Conservation (phyloP, 1,140 invertebrate genomes). For the Ostrea edulis region DNA sequence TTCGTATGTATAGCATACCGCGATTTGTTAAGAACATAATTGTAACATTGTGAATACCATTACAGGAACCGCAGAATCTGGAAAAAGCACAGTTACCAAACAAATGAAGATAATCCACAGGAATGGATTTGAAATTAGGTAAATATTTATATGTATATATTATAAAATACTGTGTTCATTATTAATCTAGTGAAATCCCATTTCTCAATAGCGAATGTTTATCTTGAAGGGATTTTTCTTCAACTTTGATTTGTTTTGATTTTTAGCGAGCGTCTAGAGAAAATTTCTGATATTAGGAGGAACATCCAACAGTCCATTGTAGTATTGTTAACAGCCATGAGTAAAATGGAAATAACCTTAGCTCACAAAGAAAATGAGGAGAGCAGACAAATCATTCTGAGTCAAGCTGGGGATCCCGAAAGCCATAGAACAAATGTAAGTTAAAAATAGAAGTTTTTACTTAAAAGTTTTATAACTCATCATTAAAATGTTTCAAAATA, state of each 20-base stretch:
- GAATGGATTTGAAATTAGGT: slow-evolving; percentile 82
- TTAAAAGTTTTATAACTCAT: background rate
- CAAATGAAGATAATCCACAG: slow-evolving; percentile 79
- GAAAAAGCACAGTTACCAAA: slow-evolving; percentile 80
- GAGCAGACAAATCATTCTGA: background rate
- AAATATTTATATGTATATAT: slow-evolving; percentile 49
- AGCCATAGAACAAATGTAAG: slow-evolving; percentile 22
- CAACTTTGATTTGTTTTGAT: background rate
- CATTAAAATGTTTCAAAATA: no score
- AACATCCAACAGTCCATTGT: slow-evolving; percentile 37
- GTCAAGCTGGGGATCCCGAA: background rate
- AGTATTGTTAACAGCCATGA: slow-evolving; percentile 30
- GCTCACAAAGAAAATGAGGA: background rate
- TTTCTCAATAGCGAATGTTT: no score
- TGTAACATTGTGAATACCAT: background rate
- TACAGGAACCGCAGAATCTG: slow-evolving; percentile 80
- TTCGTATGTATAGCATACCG: no score
- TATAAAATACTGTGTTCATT: background rate
- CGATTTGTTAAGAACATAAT: no score
- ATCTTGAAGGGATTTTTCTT: background rate
- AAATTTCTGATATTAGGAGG: slow-evolving; percentile 17
- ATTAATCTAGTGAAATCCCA: no score
- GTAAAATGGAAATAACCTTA: slow-evolving; percentile 14
- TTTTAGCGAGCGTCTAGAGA: slow-evolving; percentile 30
- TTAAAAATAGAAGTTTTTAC: background rate